Evolutionary conservation across 2,888 invertebrate genomes (phyloP), one percentile per base, ranked within the genome.

Genomic region (Ichneumoninae sp.): DNA sequence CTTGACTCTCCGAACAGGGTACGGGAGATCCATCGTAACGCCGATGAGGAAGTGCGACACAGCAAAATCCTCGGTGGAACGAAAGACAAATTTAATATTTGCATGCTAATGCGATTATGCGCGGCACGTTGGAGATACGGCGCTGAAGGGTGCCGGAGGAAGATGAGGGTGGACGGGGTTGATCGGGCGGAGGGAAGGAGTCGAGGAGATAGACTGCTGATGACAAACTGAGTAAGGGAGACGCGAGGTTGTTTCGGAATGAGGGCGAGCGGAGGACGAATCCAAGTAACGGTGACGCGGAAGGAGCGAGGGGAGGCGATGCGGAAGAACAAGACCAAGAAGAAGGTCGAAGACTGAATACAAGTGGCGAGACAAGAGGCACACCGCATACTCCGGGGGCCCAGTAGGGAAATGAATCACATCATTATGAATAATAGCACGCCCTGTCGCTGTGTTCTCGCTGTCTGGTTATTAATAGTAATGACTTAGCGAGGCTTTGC

Each of bases 351-450:
- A 79, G 76, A 54, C 22, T 36, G 75, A 63, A 75, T 33, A 85
- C 79, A 52, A 75, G 84, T 78, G 85, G 85, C 85, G 85, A 85
- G 76, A 83, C 85, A 85, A 83, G 83, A 87, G 87, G 81, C 87
- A 83, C 86, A 88, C 78, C 85, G 83, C 77, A 63, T 65, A 47
- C 78, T 83, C 74, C 26, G 75, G 44, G 16, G 16, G 76, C 75
- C 83, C 85, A 79, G 81, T 83, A 88, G 88, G 85, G 88, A 90
- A 91, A 91, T 91, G 90, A 91, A 91, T 90, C 90, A 89, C 90
- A 91, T 90, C 90, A 91, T 90, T 90, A 90, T 90, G 91, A 92
- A 92, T 92, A 91, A 91, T 91, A 91, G 91, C 89, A 89, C 87
- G 87, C 86, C 81, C 84, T 84, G 86, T 87, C 87, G 86, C 86